A percentile compares a stretch with the other conserved stretches of the same genome.
Evolutionary conservation across 2,888 invertebrate genomes (phyloP).

Genomic region (Homarus gammarus): DNA sequence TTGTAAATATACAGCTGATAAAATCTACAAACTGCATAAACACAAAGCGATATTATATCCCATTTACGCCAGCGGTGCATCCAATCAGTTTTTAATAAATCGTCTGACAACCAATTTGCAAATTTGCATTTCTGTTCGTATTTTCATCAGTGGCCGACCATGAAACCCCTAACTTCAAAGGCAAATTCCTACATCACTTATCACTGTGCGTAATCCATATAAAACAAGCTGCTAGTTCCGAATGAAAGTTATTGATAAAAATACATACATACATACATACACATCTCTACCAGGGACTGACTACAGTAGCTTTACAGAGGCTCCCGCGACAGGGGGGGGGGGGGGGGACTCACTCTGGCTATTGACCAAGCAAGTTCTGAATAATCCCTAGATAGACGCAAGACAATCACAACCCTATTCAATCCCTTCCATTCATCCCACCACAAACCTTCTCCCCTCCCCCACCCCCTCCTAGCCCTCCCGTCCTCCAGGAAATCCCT

Average conservation of each 20-base stretch:
- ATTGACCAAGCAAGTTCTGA: background rate
- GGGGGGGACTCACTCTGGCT: too few relatives aligned
- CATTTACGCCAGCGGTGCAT: conserved; percentile 15
- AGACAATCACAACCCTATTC: background rate
- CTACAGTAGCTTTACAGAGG: background rate
- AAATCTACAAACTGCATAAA: conserved; percentile 20
- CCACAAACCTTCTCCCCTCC: background rate
- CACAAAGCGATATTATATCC: conserved; percentile 18
- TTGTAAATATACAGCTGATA: conserved; percentile 9
- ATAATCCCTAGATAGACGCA: background rate
- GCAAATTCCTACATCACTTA: conserved; percentile 8
- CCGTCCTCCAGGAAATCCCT: conserved; percentile 1
- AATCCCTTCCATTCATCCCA: background rate
- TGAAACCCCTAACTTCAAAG: conserved; percentile 18
- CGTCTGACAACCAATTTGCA: conserved; percentile 12
- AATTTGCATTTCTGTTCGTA: conserved; percentile 18
- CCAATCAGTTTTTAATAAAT: conserved; percentile 20
- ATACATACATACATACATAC: background rate
- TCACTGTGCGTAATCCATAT: conserved; percentile 15
- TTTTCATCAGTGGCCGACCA: conserved; percentile 12
- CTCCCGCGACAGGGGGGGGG: too few relatives aligned
- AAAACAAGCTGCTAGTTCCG: conserved; percentile 2
- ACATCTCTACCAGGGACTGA: background rate
- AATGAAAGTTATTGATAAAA: background rate
- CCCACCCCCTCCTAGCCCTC: conserved; percentile 16